Conservation (phyloP, 1,140 invertebrate genomes). For the Drosophila lacteicornis region DNA sequence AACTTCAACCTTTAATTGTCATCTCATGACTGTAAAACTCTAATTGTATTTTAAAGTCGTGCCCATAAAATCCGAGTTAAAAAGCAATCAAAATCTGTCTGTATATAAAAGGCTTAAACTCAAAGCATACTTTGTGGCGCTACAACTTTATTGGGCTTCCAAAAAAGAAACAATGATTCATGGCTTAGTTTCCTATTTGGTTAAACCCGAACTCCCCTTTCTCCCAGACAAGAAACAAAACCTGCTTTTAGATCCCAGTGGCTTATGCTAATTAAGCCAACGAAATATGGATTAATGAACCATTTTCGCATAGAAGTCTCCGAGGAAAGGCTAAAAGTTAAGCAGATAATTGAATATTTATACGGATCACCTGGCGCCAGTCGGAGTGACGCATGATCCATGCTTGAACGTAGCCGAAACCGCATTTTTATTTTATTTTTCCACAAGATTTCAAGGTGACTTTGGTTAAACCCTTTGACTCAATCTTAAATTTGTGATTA, state of each 20-base stretch:
- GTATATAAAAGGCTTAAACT: too few species aligned
- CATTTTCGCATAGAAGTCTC: constrained; percentile 38
- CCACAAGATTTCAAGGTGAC: constrained; percentile 55
- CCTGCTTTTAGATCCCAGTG: constrained; percentile 23
- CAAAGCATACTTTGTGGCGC: constrained; percentile 34
- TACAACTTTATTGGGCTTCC: not conserved
- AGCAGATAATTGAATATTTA: constrained; percentile 45
- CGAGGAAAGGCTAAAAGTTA: constrained; percentile 62
- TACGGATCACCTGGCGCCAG: constrained; percentile 54
- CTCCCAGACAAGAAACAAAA: not conserved
- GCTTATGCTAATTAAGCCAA: constrained; percentile 46
- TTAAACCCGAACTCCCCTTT: not conserved
- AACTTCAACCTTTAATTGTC: constrained; percentile 35
- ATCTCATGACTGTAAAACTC: constrained; percentile 5
- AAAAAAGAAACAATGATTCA: constrained; percentile 8
- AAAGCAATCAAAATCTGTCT: constrained; percentile 1
- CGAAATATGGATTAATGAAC: constrained; percentile 50
- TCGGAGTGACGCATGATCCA: constrained; percentile 21
- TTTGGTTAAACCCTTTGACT: constrained; percentile 33
- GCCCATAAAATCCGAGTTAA: not conserved
- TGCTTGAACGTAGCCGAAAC: not conserved
- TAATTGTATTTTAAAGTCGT: constrained; percentile 11
- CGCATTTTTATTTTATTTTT: constrained; percentile 11
- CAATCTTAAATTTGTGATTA: constrained; percentile 4
- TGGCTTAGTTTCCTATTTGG: not conserved